Conservation (phyloP, 2,113 vertebrate genomes). For the Sterna hirundo region DNA sequence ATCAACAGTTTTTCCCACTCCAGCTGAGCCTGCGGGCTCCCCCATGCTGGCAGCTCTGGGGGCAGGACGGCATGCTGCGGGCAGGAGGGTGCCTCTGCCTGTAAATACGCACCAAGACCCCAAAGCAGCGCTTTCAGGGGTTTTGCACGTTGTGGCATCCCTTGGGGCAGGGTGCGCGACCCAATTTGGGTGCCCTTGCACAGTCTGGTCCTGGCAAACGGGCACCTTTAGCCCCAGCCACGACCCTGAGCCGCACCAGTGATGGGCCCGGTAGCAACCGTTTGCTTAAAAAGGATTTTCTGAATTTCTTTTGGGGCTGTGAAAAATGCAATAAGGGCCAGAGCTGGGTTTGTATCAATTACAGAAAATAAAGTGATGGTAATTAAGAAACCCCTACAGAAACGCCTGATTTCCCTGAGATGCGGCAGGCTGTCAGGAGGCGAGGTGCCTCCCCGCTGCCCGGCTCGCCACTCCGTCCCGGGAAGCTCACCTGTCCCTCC, state of each 20-base stretch:
- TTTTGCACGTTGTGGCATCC: neutral
- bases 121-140: neutral
- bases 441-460: neutral
- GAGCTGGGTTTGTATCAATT: neutral
- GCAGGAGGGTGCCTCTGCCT: neutral
- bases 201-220: rapidly evolving
- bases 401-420: neutral
- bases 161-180: neutral
- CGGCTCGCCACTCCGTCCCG: rapidly evolving
- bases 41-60: rapidly evolving
- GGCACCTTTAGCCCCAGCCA: neutral
- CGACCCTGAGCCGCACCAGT: rapidly evolving
- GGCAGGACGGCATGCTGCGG: neutral
- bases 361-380: neutral
- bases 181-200: neutral
- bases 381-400: rapidly evolving
- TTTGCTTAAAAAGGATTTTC: neutral
- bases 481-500: neutral
- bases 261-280: neutral
- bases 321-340: neutral
- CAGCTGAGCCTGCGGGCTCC: rapidly evolving
- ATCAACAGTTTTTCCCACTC: neutral
- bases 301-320: neutral
- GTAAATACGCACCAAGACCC: rapidly evolving
- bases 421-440: conserved; percentile 18